phyloP scores from a whole-genome alignment of 2,113 vertebrate species.

The Myrmecobius fasciatus region DNA sequence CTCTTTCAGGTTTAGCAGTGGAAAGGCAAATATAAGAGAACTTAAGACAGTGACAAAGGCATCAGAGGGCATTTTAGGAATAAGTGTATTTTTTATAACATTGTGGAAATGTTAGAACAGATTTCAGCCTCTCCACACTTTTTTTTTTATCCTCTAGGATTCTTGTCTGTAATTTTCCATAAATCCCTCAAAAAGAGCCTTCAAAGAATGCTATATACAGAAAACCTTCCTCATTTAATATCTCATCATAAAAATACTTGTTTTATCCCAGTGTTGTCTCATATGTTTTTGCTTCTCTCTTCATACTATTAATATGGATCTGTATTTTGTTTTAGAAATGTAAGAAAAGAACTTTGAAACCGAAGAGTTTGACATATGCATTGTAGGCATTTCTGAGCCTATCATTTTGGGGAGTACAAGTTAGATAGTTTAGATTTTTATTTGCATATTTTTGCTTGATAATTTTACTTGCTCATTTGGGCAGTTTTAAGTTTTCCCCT shows the following conservation, averaged over 20 bases:
- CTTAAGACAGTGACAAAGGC: background rate
- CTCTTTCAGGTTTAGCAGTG: background rate
- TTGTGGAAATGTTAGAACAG: background rate
- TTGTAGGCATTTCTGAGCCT: background rate
- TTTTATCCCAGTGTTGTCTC: background rate
- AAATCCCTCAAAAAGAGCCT: background rate
- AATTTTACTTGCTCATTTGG: background rate
- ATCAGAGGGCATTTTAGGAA: background rate
- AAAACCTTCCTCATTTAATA: background rate
- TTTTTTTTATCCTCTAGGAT: background rate
- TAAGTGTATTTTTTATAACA: background rate
- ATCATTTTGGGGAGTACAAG: background rate
- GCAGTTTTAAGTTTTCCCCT: background rate
- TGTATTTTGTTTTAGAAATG: background rate
- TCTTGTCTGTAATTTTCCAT: background rate
- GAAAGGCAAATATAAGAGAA: background rate
- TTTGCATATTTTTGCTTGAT: background rate
- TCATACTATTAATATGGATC: background rate
- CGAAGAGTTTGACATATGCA: background rate
- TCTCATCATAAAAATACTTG: background rate
- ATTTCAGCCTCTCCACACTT: background rate
- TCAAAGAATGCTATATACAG: background rate
- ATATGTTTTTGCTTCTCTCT: background rate
- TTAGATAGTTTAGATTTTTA: background rate
- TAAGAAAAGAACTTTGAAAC: background rate